Evolutionary conservation across 2,113 vertebrate genomes (phyloP).

Genomic region (Mandrillus leucophaeus): DNA sequence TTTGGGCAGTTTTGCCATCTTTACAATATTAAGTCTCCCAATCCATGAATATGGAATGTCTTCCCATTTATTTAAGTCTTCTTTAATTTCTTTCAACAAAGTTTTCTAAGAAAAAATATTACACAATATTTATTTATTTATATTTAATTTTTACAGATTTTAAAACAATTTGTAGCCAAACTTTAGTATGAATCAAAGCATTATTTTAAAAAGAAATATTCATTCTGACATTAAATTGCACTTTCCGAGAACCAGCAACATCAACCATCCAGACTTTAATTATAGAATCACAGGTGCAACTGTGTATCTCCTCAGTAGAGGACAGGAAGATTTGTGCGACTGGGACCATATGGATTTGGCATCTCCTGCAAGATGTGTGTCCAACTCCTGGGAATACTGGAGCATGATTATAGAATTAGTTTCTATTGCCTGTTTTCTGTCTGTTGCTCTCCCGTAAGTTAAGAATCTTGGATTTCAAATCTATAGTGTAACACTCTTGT

Average conservation of each 20-base stretch:
- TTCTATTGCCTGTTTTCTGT: constrained; percentile 86
- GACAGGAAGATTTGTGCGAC: constrained; percentile 78
- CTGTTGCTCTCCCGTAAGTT: constrained; percentile 85
- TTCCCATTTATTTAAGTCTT: background rate
- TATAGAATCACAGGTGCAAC: constrained; percentile 54
- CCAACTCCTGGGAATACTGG: constrained; percentile 84
- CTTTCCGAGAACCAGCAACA: constrained; percentile 46
- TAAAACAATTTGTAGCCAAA: constrained; percentile 33
- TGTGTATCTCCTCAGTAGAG: constrained; percentile 65
- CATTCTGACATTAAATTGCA: background rate
- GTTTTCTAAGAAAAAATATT: background rate
- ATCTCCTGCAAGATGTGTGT: constrained; percentile 84
- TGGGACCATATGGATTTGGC: constrained; percentile 83
- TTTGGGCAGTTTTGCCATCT: background rate
- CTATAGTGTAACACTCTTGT: constrained; percentile 74
- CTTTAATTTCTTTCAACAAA: background rate
- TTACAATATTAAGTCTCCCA: background rate
- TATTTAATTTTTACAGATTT: background rate
- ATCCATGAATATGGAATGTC: background rate
- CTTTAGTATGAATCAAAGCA: constrained; percentile 26
- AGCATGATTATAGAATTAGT: constrained; percentile 82
- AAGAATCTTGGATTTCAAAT: constrained; percentile 74
- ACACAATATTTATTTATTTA: background rate
- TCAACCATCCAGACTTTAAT: background rate
- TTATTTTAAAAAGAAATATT: constrained; percentile 60